These are phyloP conservation scores for Emydura subglobosa DNA, from an alignment of 2,113 vertebrate genomes.

Conservation along the genomic window DNA sequence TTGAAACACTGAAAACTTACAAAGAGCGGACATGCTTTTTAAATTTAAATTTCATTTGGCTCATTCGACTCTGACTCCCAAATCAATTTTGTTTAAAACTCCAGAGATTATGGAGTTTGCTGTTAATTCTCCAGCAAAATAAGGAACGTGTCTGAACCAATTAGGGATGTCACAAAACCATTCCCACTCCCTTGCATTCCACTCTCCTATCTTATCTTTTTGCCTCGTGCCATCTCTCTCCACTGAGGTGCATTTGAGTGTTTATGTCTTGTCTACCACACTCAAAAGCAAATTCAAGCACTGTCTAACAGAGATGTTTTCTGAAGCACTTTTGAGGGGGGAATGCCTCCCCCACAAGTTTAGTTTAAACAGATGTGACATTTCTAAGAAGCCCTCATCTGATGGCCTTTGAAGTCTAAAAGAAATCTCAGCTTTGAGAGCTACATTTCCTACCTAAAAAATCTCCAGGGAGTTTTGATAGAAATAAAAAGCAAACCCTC, in stretches of 20 bases:
- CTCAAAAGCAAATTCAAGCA: not conserved
- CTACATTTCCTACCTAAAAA: conserved; percentile 63
- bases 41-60: not conserved
- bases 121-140: not conserved
- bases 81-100: not conserved
- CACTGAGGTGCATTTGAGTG: not conserved
- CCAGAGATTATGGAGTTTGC: not conserved
- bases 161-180: not conserved
- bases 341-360: not conserved
- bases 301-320: not conserved
- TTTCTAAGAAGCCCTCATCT: conserved; percentile 55
- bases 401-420: conserved; percentile 68
- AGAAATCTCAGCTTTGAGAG: conserved; percentile 51
- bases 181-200: not conserved
- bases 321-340: not conserved
- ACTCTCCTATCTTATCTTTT: not conserved
- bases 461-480: conserved; percentile 40
- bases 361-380: conserved; percentile 45
- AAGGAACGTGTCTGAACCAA: not conserved
- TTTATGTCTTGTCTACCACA: not conserved
- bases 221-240: accelerated
- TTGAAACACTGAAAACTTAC: not conserved
- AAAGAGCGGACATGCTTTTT: not conserved
- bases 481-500: conserved; percentile 63
- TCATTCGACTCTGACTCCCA: not conserved